phyloP scores from a whole-genome alignment of 1,140 invertebrate genomes.

The Whitmania pigra region DNA sequence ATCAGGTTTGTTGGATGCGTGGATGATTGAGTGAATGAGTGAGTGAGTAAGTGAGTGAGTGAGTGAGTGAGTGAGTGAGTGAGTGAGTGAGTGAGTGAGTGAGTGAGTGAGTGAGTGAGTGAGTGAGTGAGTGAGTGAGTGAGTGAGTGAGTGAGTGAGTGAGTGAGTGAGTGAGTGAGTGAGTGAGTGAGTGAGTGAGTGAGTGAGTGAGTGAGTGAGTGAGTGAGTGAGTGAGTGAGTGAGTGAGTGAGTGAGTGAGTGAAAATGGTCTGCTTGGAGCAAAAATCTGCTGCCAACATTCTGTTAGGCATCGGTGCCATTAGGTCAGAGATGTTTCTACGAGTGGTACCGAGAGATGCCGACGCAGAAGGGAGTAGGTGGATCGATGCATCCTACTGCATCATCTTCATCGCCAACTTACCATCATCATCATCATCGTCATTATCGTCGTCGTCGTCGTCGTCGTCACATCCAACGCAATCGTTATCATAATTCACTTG shows the following conservation, averaged over 20 bases:
- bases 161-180: constrained; percentile 21
- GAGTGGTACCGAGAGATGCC: neutral
- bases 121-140: constrained; percentile 19
- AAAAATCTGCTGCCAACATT: neutral
- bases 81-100: constrained; percentile 20
- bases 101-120: constrained; percentile 20
- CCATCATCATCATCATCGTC: neutral
- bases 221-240: constrained; percentile 20
- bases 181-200: constrained; percentile 20
- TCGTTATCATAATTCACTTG: neutral
- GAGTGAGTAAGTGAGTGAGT: no score
- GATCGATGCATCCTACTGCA: neutral
- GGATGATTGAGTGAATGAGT: no score
- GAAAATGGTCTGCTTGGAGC: neutral
- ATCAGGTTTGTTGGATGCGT: neutral
- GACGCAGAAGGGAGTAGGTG: neutral
- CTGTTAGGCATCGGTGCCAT: neutral
- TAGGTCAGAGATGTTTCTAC: neutral
- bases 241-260: neutral
- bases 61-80: constrained; percentile 20
- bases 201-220: constrained; percentile 23
- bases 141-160: constrained; percentile 20
- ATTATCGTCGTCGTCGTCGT: neutral
- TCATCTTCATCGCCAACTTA: neutral
- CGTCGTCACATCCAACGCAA: neutral